Evolutionary conservation across 2,888 invertebrate genomes (phyloP).

Genomic region (Eupithecia abbreviata): DNA sequence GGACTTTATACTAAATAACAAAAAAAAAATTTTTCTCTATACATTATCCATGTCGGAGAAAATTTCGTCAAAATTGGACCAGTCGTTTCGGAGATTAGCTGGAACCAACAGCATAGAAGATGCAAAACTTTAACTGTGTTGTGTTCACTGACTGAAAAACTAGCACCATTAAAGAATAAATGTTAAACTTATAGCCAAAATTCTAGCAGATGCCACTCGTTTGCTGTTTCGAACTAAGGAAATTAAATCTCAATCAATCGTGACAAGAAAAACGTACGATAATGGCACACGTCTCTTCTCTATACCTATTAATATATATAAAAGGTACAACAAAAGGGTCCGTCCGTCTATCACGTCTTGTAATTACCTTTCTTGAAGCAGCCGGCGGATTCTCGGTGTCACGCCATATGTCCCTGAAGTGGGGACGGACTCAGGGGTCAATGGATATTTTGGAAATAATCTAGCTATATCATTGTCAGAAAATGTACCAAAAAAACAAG

Average conservation of each 20-base stretch:
- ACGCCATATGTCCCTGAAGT: conserved; percentile 77
- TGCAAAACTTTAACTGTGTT: too few species aligned
- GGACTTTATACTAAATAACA: too few species aligned
- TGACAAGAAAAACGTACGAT: conserved; percentile 28
- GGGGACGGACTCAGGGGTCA: conserved; percentile 56
- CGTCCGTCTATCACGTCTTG: conserved; percentile 71
- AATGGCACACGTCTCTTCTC: conserved; percentile 18
- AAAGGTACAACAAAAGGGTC: conserved; percentile 60
- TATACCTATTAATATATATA: conserved; percentile 20
- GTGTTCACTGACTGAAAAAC: too few species aligned
- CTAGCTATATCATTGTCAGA: neutral
- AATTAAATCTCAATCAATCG: conserved; percentile 29
- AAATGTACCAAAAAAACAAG: too few species aligned
- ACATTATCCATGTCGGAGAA: too few species aligned
- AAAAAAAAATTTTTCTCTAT: too few species aligned
- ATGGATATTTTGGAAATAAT: neutral
- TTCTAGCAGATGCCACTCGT: too few species aligned
- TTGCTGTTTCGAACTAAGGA: neutral
- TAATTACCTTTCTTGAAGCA: conserved; percentile 73
- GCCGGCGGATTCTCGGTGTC: conserved; percentile 75
- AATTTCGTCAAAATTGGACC: too few species aligned
- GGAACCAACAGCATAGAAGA: too few species aligned
- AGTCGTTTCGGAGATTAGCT: too few species aligned
- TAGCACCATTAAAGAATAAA: too few species aligned
- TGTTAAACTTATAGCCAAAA: too few species aligned